Evolutionary conservation across 2,113 vertebrate species (phyloP).

Genomic region (Misgurnus mizolepis): DNA sequence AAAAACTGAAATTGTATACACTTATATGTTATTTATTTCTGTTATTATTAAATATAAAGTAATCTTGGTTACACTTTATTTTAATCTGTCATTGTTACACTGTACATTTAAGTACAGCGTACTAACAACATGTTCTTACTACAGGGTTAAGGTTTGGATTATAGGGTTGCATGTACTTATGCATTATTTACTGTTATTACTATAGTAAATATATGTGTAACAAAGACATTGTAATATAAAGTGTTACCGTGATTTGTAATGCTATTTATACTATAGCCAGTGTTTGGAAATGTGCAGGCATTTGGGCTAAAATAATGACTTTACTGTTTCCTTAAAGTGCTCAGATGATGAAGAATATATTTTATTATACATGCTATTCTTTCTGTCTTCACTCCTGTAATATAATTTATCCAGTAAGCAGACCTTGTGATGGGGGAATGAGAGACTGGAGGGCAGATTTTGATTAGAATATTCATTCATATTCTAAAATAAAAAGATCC

Average conservation of each 20-base stretch:
- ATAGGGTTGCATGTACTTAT: no score
- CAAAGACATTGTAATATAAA: slow-evolving; percentile 17
- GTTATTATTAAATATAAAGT: no score
- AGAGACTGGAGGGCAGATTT: slow-evolving; percentile 6
- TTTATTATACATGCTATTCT: slow-evolving; percentile 20
- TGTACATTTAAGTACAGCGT: background rate
- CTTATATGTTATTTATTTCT: no score
- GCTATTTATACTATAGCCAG: slow-evolving; percentile 39
- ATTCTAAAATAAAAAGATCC: background rate
- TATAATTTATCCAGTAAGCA: background rate
- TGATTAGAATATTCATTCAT: slow-evolving; percentile 14
- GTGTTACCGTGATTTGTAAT: slow-evolving; percentile 27
- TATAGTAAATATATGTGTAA: no score
- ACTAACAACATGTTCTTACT: no score
- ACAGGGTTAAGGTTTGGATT: no score
- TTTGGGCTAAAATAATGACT: background rate
- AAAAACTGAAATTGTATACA: no score
- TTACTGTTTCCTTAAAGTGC: background rate
- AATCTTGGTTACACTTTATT: no score
- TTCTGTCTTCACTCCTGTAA: slow-evolving; percentile 5
- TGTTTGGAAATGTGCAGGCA: background rate
- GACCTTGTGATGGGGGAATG: background rate
- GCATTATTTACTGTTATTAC: no score
- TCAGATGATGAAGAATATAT: slow-evolving; percentile 11
- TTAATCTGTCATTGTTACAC: background rate